Percentiles rank a stretch among this genome's conserved stretches.
These are phyloP conservation scores for Muscicapa adusta DNA, from an alignment of 2,113 vertebrate species.

Conservation along the genomic window DNA sequence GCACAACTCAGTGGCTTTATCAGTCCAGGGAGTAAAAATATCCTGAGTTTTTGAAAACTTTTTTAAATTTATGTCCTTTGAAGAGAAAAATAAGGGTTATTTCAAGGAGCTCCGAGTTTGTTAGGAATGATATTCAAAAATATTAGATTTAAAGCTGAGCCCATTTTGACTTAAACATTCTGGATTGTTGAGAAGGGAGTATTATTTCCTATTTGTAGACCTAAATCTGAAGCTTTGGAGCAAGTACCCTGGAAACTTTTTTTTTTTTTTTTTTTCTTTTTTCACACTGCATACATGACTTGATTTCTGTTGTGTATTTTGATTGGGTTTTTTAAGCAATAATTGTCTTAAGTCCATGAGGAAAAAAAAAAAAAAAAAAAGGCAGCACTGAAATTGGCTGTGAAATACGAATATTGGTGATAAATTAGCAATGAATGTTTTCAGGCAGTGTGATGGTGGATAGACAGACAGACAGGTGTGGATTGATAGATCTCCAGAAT, in stretches of 20 bases:
- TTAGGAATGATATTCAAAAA: neutral
- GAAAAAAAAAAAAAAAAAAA: too few species aligned
- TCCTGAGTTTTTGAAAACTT: neutral
- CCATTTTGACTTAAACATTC: neutral
- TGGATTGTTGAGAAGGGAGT: neutral
- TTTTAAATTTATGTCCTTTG: neutral
- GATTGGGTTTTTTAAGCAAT: neutral
- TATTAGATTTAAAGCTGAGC: neutral
- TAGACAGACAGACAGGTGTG: neutral
- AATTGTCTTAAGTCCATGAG: neutral
- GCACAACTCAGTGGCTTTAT: neutral
- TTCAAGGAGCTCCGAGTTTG: neutral
- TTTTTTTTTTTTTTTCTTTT: neutral
- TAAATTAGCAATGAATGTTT: neutral
- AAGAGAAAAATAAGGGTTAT: neutral
- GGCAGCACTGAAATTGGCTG: neutral
- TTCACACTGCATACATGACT: neutral
- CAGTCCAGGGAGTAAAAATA: neutral
- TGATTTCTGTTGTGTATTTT: neutral
- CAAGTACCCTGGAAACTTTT: neutral
- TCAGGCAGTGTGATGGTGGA: neutral
- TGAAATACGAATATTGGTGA: neutral
- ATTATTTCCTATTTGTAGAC: neutral
- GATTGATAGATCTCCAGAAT: neutral
- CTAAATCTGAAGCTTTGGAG: neutral